Evolutionary conservation across 2,888 invertebrate genomes (phyloP), one percentile per base, ranked within the genome.

Genomic region (Cheilosia pagana): DNA sequence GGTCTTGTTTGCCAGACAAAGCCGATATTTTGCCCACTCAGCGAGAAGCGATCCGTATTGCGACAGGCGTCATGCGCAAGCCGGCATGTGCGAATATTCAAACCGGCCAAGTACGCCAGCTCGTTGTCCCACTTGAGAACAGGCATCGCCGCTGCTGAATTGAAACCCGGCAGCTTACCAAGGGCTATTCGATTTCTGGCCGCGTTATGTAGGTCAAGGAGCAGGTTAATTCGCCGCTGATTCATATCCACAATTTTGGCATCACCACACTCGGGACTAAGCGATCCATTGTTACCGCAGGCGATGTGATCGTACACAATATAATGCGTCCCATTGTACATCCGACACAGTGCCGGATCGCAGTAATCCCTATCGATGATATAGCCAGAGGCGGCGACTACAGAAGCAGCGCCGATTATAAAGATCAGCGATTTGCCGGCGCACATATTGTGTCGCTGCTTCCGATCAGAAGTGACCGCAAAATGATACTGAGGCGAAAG

Each of bases 11-110:
- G 90, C 90, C 90, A 91, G 71, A 89, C 89, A 81, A 89, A 89
- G 2, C 90, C 91, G 55, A 91, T 91, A 87, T 91, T 91, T 83
- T 91, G 91, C 2, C 91, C 91, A 75, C 90, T 90, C 16, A 88
- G 88, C 31, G 65, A 81, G 81, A 88, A 91, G 10, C 88, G 88
- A 7, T 87, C 87, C 10, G 91, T 91, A 79, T 91, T 91, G 23
- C 89, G 89, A 78, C 91, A 91, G 45, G 87, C 59, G 86, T 91
- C 91, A 63, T 91, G 91, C 1, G 88, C 89, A 65, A 91, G 90
- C 28, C 87, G 87, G 57, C 91, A 91, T 1, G 89, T 89, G 67
- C 89, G 89, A 21, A 88, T 90, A 86, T 91, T 90, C 50, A 91
- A 75, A 23, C 87, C 86, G 5, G 91, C 91, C 75, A 91, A 83